Conservation (phyloP, 1,140 invertebrate genomes). For the Aporrectodea caliginosa region DNA sequence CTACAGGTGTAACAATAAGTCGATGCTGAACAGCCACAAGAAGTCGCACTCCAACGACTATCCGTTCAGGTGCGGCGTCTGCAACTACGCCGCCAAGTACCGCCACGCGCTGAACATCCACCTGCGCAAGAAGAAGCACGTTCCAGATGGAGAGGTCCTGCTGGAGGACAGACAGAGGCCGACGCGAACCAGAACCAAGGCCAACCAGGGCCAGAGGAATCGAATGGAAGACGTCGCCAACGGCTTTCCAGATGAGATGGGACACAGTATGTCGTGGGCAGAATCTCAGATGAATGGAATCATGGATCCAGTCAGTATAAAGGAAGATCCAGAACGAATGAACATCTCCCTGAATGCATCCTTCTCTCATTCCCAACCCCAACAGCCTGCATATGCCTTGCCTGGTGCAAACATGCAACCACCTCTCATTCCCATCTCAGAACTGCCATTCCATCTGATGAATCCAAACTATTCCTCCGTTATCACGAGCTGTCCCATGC, state of each 20-base stretch:
- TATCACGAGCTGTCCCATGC: too few species aligned
- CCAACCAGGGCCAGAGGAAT: background rate
- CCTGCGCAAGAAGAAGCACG: background rate
- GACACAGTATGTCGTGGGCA: background rate
- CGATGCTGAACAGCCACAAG: constrained; percentile 97
- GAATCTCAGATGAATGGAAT: background rate
- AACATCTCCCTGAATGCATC: too few species aligned
- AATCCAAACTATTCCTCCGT: too few species aligned
- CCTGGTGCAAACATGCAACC: too few species aligned
- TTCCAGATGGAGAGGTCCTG: background rate
- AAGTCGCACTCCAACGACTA: constrained; percentile 72
- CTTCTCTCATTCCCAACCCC: too few species aligned
- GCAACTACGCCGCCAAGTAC: constrained; percentile 20
- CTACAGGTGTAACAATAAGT: constrained; percentile 88
- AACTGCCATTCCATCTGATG: too few species aligned
- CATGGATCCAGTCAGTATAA: background rate
- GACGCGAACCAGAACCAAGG: background rate
- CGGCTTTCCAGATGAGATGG: background rate
- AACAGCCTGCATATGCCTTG: too few species aligned
- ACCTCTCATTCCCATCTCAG: too few species aligned
- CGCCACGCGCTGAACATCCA: constrained; percentile 22
- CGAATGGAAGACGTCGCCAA: background rate
- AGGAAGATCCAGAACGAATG: background rate
- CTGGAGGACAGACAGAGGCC: background rate
- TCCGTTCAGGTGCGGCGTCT: constrained; percentile 14